phyloP scores from a whole-genome alignment of 2,797 vertebrate genomes.

The Hoplostethus atlanticus region DNA sequence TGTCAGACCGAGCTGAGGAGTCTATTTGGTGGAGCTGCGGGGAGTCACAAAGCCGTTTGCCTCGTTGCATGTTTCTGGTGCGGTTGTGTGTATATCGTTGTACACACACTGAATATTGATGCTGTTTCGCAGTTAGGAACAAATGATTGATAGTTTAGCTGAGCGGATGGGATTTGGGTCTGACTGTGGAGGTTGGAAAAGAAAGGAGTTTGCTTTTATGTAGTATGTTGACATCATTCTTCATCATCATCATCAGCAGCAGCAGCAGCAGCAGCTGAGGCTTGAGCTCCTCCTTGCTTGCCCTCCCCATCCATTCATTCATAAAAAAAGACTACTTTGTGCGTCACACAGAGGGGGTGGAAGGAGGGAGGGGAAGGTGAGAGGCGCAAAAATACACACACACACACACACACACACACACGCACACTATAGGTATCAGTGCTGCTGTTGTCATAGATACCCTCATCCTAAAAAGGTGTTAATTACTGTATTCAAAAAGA shows the following conservation, averaged over 20 bases:
- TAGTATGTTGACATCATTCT: conserved; percentile 30
- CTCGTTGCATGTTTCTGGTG: conserved; percentile 3
- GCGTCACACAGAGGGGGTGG: conserved; percentile 69
- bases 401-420: conserved; percentile 10
- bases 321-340: conserved; percentile 68
- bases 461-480: conserved; percentile 31
- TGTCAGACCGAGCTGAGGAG: conserved; percentile 59
- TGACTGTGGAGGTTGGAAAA: not conserved
- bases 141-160: not conserved
- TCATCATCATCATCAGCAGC: conserved; percentile 8
- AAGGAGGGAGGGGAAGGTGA: conserved; percentile 24
- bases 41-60: conserved; percentile 48
- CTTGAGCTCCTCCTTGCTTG: conserved; percentile 30
- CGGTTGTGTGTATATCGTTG: conserved; percentile 12
- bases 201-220: not conserved
- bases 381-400: not conserved
- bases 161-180: not conserved
- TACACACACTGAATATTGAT: conserved; percentile 28
- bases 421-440: conserved; percentile 34
- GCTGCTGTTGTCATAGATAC: conserved; percentile 57
- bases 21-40: conserved; percentile 44
- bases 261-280: conserved; percentile 26
- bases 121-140: not conserved
- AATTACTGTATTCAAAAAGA: conserved; percentile 43
- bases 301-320: conserved; percentile 63